Conservation (phyloP, 2,888 invertebrate species). For the Dryomyza anilis region DNA sequence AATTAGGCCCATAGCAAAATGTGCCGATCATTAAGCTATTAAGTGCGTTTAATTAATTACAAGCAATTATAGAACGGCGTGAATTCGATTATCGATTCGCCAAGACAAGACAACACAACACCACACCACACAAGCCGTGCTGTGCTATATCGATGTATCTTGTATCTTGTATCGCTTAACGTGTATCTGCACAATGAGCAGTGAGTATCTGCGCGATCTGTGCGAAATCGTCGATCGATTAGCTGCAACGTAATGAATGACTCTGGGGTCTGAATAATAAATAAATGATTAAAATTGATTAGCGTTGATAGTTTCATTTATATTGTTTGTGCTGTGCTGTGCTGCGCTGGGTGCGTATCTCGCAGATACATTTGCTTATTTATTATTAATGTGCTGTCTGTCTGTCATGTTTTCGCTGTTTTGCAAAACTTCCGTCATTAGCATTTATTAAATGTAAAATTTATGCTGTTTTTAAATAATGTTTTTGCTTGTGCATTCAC, state of each 20-base stretch:
- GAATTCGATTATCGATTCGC: background rate
- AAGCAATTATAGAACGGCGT: background rate
- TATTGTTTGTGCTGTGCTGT: background rate
- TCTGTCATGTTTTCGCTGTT: background rate
- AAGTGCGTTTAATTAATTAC: background rate
- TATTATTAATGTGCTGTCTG: slow-evolving; percentile 8
- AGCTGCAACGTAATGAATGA: too few relatives aligned
- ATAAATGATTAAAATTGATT: background rate
- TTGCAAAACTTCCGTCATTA: background rate
- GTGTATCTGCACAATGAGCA: too few relatives aligned
- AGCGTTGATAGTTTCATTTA: background rate
- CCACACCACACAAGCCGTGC: background rate
- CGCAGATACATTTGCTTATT: too few relatives aligned
- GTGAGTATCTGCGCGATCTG: too few relatives aligned
- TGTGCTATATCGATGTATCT: background rate
- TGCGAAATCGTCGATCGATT: too few relatives aligned
- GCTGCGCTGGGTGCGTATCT: background rate
- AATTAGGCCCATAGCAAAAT: too few relatives aligned
- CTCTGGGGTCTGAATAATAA: background rate
- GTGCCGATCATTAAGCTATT: background rate
- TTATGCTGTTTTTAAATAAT: background rate
- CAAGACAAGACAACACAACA: background rate
- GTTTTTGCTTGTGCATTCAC: background rate
- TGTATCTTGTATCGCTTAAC: too few relatives aligned
- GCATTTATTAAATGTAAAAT: background rate